Percentiles rank a stretch among this genome's conserved stretches.
phyloP scores from a whole-genome alignment of 2,797 vertebrate genomes.

The Kryptopterus vitreolus region DNA sequence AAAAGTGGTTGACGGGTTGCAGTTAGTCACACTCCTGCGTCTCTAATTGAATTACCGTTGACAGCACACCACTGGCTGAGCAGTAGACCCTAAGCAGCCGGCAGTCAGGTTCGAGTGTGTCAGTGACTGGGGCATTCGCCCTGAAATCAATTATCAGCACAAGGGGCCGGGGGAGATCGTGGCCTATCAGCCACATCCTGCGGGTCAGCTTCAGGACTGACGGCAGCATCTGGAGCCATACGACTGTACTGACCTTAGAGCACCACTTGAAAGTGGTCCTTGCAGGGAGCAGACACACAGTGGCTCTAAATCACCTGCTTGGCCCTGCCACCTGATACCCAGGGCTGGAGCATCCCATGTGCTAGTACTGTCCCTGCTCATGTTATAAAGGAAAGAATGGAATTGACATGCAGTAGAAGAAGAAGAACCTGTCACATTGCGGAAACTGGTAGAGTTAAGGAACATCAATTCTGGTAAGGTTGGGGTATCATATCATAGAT shows the following conservation, averaged over 20 bases:
- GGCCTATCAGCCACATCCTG: slow-evolving; percentile 75
- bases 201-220: slow-evolving; percentile 75
- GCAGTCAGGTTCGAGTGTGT: slow-evolving; percentile 64
- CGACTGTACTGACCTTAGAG: slow-evolving; percentile 68
- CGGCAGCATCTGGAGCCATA: slow-evolving; percentile 84
- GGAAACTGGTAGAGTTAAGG: slow-evolving; percentile 67
- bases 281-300: slow-evolving; percentile 61
- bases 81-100: slow-evolving; percentile 69
- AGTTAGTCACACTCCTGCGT: slow-evolving; percentile 86
- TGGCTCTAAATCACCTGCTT: slow-evolving; percentile 74
- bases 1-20: slow-evolving; percentile 78
- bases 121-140: slow-evolving; percentile 64
- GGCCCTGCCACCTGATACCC: slow-evolving; percentile 56
- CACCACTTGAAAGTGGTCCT: slow-evolving; percentile 75
- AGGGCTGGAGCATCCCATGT: slow-evolving; percentile 63
- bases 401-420: slow-evolving; percentile 34
- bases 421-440: slow-evolving; percentile 72
- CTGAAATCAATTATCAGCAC: slow-evolving; percentile 87
- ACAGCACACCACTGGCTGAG: slow-evolving; percentile 81
- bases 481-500: slow-evolving; percentile 29
- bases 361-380: slow-evolving; percentile 49
- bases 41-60: slow-evolving; percentile 95
- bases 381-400: slow-evolving; percentile 3
- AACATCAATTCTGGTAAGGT: slow-evolving; percentile 64
- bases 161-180: slow-evolving; percentile 65